Conservation (phyloP, 2,888 invertebrate genomes). For the Pollenia griseotomentosa region DNA sequence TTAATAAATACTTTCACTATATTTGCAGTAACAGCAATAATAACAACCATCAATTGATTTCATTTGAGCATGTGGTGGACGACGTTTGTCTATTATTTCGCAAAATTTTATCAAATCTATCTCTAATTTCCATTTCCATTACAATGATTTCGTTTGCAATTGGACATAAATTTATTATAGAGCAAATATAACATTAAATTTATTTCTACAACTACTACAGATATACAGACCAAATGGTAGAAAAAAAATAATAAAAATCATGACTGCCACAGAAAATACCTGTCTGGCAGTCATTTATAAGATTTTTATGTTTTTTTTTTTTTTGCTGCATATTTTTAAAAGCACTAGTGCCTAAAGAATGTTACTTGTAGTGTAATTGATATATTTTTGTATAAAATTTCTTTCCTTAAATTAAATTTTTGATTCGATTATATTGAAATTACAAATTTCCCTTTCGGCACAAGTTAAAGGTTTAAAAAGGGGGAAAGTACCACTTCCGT, state of each 20-base stretch:
- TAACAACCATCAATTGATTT: constrained; percentile 55
- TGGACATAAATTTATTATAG: constrained; percentile 24
- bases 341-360: constrained; percentile 37
- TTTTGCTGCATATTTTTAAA: background rate
- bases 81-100: constrained; percentile 29
- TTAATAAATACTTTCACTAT: constrained; percentile 65
- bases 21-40: constrained; percentile 28
- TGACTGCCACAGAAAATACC: constrained; percentile 12
- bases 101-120: constrained; percentile 43
- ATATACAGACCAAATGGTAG: constrained; percentile 36
- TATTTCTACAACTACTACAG: background rate
- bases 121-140: constrained; percentile 61
- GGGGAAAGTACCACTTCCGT: constrained; percentile 62
- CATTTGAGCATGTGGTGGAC: constrained; percentile 28
- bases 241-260: constrained; percentile 12
- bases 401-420: constrained; percentile 24
- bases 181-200: constrained; percentile 14
- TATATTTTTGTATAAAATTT: constrained; percentile 27
- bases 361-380: constrained; percentile 51
- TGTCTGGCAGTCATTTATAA: constrained; percentile 17
- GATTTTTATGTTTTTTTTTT: constrained; percentile 7
- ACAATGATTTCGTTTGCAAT: constrained; percentile 36
- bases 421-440: constrained; percentile 29
- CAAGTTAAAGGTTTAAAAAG: constrained; percentile 40
- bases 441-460: constrained; percentile 26